These are phyloP conservation scores for Chymomyza caudatula DNA, from an alignment of 2,888 invertebrate species.

Conservation along the genomic window DNA sequence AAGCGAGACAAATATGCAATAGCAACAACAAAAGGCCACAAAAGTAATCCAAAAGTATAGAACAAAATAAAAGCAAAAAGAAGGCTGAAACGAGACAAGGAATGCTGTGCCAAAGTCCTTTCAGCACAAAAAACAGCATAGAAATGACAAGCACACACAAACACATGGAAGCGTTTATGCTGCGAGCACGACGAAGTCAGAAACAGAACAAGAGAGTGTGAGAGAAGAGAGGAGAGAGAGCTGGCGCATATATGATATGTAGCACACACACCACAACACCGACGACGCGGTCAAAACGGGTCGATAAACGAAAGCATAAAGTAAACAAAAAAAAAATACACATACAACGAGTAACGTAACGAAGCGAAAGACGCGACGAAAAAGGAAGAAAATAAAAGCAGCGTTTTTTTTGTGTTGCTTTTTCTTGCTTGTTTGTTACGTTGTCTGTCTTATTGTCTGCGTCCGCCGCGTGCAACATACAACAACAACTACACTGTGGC, in stretches of 20 bases:
- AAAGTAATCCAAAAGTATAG: neutral
- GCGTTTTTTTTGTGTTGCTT: slow-evolving; percentile 45
- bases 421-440: slow-evolving; percentile 27
- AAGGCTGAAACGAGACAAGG: neutral
- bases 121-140: slow-evolving; percentile 15
- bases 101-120: neutral
- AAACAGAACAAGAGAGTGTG: neutral
- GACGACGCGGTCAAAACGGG: slow-evolving; percentile 57
- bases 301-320: slow-evolving; percentile 70
- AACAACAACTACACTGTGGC: slow-evolving; percentile 20
- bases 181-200: neutral
- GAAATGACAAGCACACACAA: slow-evolving; percentile 15
- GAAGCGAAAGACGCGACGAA: slow-evolving; percentile 40
- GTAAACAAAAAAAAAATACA: slow-evolving; percentile 60
- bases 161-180: neutral
- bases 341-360: slow-evolving; percentile 4
- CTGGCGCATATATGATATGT: slow-evolving; percentile 47
- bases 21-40: neutral
- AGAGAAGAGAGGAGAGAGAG: slow-evolving; percentile 30
- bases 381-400: slow-evolving; percentile 59
- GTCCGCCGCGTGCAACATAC: slow-evolving; percentile 54
- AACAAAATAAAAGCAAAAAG: slow-evolving; percentile 1
- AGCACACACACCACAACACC: slow-evolving; percentile 51
- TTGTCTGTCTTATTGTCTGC: slow-evolving; percentile 19
- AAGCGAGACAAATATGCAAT: neutral